phyloP scores from a whole-genome alignment of 2,797 vertebrate species.

The Catamblyrhynchus diadema region DNA sequence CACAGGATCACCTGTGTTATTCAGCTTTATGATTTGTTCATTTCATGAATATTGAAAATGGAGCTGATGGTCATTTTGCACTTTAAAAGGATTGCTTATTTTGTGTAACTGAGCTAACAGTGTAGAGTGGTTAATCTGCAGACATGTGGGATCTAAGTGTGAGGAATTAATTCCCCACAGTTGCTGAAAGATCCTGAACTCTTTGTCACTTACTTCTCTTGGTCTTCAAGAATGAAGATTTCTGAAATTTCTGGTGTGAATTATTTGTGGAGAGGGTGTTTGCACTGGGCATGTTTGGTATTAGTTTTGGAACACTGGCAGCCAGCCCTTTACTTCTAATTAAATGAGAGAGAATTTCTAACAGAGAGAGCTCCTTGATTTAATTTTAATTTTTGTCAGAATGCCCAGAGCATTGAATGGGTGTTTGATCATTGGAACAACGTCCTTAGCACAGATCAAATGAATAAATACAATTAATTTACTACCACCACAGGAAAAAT shows the following conservation, averaged over 20 bases:
- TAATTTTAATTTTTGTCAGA: conserved; percentile 37
- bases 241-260: not conserved
- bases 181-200: not conserved
- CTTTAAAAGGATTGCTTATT: not conserved
- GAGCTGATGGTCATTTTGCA: not conserved
- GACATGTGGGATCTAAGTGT: not conserved
- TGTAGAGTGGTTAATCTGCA: not conserved
- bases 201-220: not conserved
- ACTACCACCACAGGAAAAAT: not conserved
- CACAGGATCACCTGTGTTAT: not conserved
- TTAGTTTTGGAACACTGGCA: not conserved
- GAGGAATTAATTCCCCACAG: not conserved
- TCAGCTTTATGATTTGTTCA: not conserved
- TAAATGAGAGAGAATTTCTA: conserved; percentile 2
- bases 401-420: not conserved
- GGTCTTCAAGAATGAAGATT: not conserved
- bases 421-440: not conserved
- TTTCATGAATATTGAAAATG: not conserved
- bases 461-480: conserved; percentile 19
- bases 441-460: not conserved
- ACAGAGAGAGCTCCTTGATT: not conserved
- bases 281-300: not conserved
- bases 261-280: not conserved
- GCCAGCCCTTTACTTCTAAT: conserved; percentile 6
- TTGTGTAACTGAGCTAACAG: not conserved